These are phyloP conservation scores for Epinotia ramella DNA, from an alignment of 2,888 invertebrate genomes.

Conservation along the genomic window DNA sequence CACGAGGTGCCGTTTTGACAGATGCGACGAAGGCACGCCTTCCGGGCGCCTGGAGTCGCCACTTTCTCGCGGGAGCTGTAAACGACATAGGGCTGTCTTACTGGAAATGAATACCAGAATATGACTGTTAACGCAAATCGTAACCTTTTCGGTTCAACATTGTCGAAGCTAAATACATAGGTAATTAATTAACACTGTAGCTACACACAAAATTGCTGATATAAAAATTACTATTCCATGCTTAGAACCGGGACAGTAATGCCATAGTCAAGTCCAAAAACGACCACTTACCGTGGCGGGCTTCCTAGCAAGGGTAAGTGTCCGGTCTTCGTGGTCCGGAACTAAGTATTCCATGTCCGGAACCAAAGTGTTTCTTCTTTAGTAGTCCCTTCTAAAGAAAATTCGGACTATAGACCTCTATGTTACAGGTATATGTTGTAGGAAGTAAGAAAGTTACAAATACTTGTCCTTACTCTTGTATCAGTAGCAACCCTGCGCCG, in stretches of 20 bases:
- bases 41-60: conserved; percentile 52
- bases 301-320: no score
- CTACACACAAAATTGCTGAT: no score
- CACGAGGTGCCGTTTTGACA: conserved; percentile 59
- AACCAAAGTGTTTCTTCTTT: background rate
- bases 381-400: background rate
- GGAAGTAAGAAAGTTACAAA: background rate
- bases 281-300: no score
- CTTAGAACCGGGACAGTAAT: no score
- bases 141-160: no score
- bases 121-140: background rate
- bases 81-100: conserved; percentile 5
- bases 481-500: conserved; percentile 48
- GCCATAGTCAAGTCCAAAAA: no score
- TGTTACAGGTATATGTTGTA: no score
- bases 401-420: no score
- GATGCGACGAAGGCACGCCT: conserved; percentile 58
- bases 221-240: no score
- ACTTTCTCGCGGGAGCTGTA: conserved; percentile 55
- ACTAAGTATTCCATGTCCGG: no score
- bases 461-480: background rate
- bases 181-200: no score
- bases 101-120: background rate
- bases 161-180: background rate
- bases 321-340: no score